Percentiles rank a stretch among this genome's conserved stretches.
phyloP scores from a whole-genome alignment of 2,797 vertebrate genomes.

The Uromys caudimaculatus region DNA sequence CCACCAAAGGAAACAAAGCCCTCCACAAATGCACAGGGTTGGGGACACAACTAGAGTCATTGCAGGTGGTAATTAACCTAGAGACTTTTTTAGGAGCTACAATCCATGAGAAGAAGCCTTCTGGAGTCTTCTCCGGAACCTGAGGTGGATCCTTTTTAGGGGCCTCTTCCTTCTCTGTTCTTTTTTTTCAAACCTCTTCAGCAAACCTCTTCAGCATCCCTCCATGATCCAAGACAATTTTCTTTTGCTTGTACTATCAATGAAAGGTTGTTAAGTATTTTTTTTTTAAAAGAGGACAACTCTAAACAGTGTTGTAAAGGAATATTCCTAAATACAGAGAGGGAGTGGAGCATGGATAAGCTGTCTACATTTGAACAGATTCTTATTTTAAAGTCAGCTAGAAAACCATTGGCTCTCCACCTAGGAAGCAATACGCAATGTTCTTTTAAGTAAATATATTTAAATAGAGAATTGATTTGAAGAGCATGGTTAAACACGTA shows the following conservation, averaged over 20 bases:
- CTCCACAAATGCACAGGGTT: background rate
- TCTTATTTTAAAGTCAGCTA: background rate
- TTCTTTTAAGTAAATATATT: slow-evolving; percentile 27
- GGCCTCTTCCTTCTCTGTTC: background rate
- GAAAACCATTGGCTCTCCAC: background rate
- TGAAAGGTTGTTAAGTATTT: background rate
- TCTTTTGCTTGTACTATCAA: background rate
- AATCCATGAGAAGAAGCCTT: no score
- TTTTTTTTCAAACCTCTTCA: no score
- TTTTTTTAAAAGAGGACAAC: background rate
- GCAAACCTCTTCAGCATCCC: no score
- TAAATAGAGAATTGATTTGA: slow-evolving; percentile 16
- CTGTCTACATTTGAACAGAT: background rate
- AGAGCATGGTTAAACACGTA: background rate
- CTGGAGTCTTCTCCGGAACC: background rate
- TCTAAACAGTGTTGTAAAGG: background rate
- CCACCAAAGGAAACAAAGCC: background rate
- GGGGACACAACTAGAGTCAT: background rate
- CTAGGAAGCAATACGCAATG: background rate
- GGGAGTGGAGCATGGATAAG: background rate
- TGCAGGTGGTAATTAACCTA: no score
- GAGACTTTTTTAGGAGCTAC: background rate
- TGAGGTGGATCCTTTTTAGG: background rate
- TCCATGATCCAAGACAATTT: background rate
- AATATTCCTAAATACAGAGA: background rate